These are phyloP conservation scores for Strix occidentalis DNA, from an alignment of 2,797 vertebrate species.

Conservation along the genomic window DNA sequence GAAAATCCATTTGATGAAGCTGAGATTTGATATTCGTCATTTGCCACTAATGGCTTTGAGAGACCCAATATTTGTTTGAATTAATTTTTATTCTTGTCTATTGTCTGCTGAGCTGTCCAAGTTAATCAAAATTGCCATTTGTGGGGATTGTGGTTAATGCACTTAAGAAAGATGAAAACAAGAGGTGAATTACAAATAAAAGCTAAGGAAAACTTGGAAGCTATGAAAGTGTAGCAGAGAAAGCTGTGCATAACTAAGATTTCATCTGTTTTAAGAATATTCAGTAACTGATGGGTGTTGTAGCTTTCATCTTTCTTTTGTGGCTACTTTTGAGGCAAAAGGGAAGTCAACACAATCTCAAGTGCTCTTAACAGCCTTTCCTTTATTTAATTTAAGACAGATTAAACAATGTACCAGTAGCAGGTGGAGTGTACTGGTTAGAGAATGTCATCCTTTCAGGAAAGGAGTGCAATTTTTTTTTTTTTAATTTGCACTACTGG, in stretches of 20 bases:
- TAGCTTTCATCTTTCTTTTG: not conserved
- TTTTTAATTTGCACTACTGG: not conserved
- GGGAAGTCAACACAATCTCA: not conserved
- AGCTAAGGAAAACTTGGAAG: not conserved
- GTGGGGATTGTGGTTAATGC: not conserved
- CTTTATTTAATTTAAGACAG: not conserved
- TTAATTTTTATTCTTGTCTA: conserved; percentile 34
- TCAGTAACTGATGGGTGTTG: not conserved
- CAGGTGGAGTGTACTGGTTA: not conserved
- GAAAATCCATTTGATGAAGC: not conserved
- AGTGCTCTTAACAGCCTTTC: not conserved
- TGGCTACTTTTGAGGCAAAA: not conserved
- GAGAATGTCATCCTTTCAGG: not conserved
- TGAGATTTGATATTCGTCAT: not conserved
- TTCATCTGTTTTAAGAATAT: not conserved
- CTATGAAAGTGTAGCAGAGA: not conserved
- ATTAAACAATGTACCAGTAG: not conserved
- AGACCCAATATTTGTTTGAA: conserved; percentile 7
- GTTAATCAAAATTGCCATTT: conserved; percentile 33
- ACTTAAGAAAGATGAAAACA: conserved; percentile 14
- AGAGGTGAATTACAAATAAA: conserved; percentile 5
- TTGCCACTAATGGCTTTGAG: not conserved
- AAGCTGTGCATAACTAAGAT: not conserved
- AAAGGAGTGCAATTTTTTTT: not conserved
- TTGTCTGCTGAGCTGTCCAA: conserved; percentile 29